phyloP scores from a whole-genome alignment of 1,140 invertebrate species.

The Drosophila sturtevanti region DNA sequence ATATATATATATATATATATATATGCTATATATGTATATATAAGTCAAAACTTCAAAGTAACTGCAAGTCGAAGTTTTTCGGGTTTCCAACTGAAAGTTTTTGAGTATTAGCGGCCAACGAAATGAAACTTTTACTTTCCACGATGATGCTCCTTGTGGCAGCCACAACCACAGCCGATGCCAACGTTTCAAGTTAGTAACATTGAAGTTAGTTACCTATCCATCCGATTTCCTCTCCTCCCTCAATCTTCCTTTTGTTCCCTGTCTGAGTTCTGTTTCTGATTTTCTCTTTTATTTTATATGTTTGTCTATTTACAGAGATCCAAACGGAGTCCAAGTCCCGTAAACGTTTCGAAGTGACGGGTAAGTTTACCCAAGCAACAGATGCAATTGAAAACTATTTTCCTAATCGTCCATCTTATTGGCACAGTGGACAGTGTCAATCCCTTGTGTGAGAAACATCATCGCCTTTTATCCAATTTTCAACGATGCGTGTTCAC shows the following conservation, averaged over 20 bases:
- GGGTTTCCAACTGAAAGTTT: slow-evolving; percentile 36
- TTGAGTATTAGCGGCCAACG: slow-evolving; percentile 38
- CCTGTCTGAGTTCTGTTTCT: too few relatives aligned
- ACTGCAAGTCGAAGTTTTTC: slow-evolving; percentile 55
- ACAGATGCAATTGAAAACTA: slow-evolving; percentile 22
- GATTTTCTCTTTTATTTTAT: not conserved
- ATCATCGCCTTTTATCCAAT: not conserved
- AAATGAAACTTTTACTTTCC: slow-evolving; percentile 67
- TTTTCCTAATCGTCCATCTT: slow-evolving; percentile 25
- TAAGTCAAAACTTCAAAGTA: slow-evolving; percentile 21
- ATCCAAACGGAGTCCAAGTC: slow-evolving; percentile 13
- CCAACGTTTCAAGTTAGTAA: not conserved
- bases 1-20: not conserved
- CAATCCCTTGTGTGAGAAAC: not conserved
- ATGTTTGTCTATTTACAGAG: slow-evolving; percentile 34
- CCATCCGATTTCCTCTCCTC: not conserved
- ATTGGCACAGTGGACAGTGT: not conserved
- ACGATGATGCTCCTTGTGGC: slow-evolving; percentile 22
- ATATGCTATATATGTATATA: not conserved
- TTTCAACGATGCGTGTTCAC: not conserved
- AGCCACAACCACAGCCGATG: slow-evolving; percentile 2
- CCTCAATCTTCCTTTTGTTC: too few relatives aligned
- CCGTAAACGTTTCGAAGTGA: not conserved
- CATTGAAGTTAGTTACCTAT: slow-evolving; percentile 16
- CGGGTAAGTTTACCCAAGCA: slow-evolving; percentile 22